phyloP scores from a whole-genome alignment of 2,797 vertebrate genomes.

The Threskiornis aethiopicus region DNA sequence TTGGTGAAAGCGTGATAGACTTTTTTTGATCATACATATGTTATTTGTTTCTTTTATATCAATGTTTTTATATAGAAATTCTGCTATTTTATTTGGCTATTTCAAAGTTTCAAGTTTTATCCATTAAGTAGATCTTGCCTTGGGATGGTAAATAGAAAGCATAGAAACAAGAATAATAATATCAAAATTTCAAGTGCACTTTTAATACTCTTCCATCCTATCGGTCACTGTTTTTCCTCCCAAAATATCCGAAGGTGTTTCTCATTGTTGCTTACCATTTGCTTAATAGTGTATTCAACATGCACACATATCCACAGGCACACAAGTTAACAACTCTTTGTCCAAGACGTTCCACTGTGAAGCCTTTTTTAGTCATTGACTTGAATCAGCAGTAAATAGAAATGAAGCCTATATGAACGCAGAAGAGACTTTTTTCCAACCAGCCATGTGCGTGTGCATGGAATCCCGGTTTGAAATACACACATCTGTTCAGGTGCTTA shows the following conservation, averaged over 20 bases:
- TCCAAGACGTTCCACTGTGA: neutral
- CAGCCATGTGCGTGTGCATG: fast-evolving
- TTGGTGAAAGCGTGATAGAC: neutral
- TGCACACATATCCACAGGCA: neutral
- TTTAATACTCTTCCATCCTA: neutral
- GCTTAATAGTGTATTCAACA: neutral
- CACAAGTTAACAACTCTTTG: neutral
- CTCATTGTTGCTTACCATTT: neutral
- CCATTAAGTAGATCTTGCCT: neutral
- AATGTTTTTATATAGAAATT: neutral
- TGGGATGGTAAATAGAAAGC: neutral
- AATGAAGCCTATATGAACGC: neutral
- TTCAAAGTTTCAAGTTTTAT: neutral
- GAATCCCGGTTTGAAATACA: neutral
- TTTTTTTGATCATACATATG: neutral
- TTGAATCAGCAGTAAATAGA: neutral
- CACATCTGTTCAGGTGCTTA: neutral
- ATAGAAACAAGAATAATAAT: neutral
- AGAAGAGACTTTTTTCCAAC: neutral
- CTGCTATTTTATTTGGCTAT: neutral
- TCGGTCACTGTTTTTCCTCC: neutral
- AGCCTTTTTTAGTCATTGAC: neutral
- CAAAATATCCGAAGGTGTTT: neutral
- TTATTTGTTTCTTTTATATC: neutral
- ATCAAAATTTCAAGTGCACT: neutral